Evolutionary conservation across 2,888 invertebrate genomes (phyloP).

Genomic region (Drosophila greeni): DNA sequence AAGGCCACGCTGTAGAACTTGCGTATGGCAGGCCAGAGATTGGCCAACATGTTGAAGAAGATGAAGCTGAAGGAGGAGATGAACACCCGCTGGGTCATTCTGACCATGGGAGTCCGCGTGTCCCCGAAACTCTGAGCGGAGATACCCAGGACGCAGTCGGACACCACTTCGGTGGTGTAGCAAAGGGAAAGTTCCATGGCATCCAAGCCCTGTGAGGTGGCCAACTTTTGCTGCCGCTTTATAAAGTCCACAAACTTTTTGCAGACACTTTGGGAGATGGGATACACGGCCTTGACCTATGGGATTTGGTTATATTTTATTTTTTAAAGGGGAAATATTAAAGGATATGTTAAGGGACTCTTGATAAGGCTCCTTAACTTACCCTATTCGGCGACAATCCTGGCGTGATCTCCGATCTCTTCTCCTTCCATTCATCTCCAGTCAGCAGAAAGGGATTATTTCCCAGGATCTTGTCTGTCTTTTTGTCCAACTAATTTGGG

Average conservation of each 20-base stretch:
- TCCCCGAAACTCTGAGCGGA: conserved; percentile 78
- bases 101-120: conserved; percentile 65
- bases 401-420: conserved; percentile 80
- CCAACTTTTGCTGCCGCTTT: conserved; percentile 63
- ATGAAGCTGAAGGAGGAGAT: conserved; percentile 63
- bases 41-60: conserved; percentile 55
- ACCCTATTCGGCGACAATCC: conserved; percentile 80
- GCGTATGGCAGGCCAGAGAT: conserved; percentile 68
- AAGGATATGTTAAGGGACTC: too few relatives aligned
- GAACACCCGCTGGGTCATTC: conserved; percentile 71
- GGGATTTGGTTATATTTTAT: too few relatives aligned
- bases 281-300: conserved; percentile 79
- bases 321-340: not conserved
- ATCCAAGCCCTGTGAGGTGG: conserved; percentile 75
- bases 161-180: conserved; percentile 79
- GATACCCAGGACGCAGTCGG: conserved; percentile 79
- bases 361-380: conserved; percentile 27
- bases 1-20: conserved; percentile 60
- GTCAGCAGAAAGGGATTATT: conserved; percentile 79
- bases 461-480: conserved; percentile 79
- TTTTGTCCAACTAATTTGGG: conserved; percentile 65
- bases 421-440: conserved; percentile 80
- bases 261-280: conserved; percentile 78
- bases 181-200: conserved; percentile 76
- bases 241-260: conserved; percentile 78